Evolutionary conservation across 2,797 vertebrate species (phyloP), one percentile per base, ranked within the genome.

Genomic region (Enteromius viviparus): DNA sequence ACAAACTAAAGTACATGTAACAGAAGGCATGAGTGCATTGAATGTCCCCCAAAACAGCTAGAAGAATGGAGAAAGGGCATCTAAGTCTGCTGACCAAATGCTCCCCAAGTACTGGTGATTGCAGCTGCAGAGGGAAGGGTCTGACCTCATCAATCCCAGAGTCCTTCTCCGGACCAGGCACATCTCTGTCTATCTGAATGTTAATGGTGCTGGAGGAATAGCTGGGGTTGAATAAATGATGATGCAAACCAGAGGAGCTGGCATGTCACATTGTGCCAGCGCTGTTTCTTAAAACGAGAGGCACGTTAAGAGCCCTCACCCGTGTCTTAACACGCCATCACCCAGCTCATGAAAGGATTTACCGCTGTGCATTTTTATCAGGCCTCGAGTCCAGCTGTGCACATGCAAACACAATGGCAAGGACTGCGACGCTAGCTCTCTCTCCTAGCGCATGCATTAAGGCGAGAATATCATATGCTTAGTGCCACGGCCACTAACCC

Each of bases 311-410:
- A 68, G 42, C 77, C 83, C 32, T 75, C 83, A 77, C 65, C 74
- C 75, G 51, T 83, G 81, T 69, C 81, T 60, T 60, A 77, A 69
- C 65, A 78, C n/a, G 26, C 65, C 3, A 9, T 60, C 75, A 68
- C 49, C 62, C 60, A 37, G 64, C 81, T 82, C 34, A 66, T 76
- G 81, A 76, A 82, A 34, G 37, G 74, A 85, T 89, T 89, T 87
- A 84, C 81, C 42, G 80, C 76, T 85, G 68, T 84, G 85, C 87
- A 88, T 87, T 88, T 89, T 89, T 80, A 92, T 89, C 85, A 90
- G 85, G 75, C 76, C 34, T 68, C 84, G 85, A 82, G 89, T 60
- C 85, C 84, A 88, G 90, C 87, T 89, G 87, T 78, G 85, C 80
- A 77, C 45, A 84, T 21, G 21, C 85, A 81, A 81, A 17, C 51